A percentile compares a stretch with the other conserved stretches of the same genome.
Conservation (phyloP, 2,797 vertebrate genomes). For the Gadopsis bispinosus region DNA sequence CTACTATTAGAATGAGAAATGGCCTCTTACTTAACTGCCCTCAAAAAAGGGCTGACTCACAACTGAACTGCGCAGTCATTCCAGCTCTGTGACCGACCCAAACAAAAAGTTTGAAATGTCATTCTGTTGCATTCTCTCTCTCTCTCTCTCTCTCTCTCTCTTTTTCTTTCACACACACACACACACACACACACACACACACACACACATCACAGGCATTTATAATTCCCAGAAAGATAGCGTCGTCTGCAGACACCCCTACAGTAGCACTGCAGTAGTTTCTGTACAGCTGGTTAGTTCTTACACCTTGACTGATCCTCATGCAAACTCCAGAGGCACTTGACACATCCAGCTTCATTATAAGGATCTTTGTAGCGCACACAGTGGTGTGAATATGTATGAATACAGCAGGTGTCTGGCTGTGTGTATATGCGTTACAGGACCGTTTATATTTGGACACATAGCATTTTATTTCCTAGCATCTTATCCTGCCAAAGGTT, state of each 20-base stretch:
- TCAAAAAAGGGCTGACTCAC: constrained; percentile 67
- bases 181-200: constrained; percentile 3
- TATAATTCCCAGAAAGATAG: constrained; percentile 43
- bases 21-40: constrained; percentile 42
- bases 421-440: neutral
- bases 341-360: constrained; percentile 29
- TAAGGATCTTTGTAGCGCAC: constrained; percentile 16
- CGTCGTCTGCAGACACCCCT: constrained; percentile 41
- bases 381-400: constrained; percentile 18
- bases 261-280: constrained; percentile 41
- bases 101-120: constrained; percentile 64
- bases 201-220: constrained; percentile 18
- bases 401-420: neutral
- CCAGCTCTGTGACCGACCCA: constrained; percentile 46
- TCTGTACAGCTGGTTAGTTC: constrained; percentile 52
- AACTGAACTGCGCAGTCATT: constrained; percentile 45
- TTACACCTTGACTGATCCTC: constrained; percentile 17
- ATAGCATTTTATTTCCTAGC: constrained; percentile 10
- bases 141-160: neutral
- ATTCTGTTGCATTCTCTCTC: constrained; percentile 45
- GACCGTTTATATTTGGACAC: constrained; percentile 38
- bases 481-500: constrained; percentile 28
- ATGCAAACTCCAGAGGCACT: constrained; percentile 14
- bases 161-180: neutral
- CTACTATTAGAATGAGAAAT: constrained; percentile 27